phyloP scores from a whole-genome alignment of 2,888 invertebrate species.

The Stenurella melanura region DNA sequence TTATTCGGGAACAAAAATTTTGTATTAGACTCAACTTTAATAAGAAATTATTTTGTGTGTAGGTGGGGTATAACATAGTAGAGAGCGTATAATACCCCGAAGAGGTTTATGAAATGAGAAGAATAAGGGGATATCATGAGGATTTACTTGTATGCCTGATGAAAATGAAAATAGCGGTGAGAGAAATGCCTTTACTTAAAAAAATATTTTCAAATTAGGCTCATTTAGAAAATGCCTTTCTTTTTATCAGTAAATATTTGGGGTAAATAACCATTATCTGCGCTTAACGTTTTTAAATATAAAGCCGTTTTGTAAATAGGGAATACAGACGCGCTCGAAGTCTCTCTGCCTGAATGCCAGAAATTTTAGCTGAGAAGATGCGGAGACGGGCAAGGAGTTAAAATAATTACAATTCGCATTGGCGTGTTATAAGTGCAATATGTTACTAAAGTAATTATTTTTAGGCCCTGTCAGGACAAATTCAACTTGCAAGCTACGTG shows the following conservation, averaged over 20 bases:
- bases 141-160: constrained; percentile 45
- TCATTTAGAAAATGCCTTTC: not conserved
- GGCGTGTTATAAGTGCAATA: too few relatives aligned
- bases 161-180: constrained; percentile 46
- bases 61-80: constrained; percentile 33
- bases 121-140: constrained; percentile 42
- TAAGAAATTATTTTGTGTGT: constrained; percentile 53
- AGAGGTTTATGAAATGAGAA: constrained; percentile 47
- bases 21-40: constrained; percentile 48
- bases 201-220: constrained; percentile 39
- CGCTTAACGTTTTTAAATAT: not conserved
- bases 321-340: too few relatives aligned
- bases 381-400: too few relatives aligned
- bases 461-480: too few relatives aligned
- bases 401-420: too few relatives aligned
- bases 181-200: constrained; percentile 38
- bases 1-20: constrained; percentile 9
- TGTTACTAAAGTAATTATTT: too few relatives aligned
- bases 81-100: constrained; percentile 45
- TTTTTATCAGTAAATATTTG: not conserved
- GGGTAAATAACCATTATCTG: not conserved
- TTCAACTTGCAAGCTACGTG: too few relatives aligned
- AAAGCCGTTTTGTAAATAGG: not conserved
- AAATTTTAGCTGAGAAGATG: too few relatives aligned
- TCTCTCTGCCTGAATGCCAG: too few relatives aligned